phyloP scores from a whole-genome alignment of 2,797 vertebrate species.

The Sorex maritimensis region DNA sequence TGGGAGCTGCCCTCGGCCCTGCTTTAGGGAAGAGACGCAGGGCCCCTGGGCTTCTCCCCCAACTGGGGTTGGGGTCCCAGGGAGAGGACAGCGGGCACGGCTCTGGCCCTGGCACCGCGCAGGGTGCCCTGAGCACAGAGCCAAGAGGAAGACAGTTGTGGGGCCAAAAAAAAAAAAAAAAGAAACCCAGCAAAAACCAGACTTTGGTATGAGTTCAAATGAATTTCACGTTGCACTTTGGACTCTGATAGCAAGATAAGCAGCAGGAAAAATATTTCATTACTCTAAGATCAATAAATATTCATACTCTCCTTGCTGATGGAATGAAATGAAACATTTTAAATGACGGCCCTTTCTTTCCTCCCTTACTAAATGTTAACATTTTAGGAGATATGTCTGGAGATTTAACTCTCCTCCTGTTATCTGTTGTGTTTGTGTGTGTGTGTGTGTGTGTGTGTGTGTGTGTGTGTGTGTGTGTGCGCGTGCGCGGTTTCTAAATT shows the following conservation, averaged over 20 bases:
- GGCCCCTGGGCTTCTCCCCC: no score
- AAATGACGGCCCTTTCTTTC: neutral
- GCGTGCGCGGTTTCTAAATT: constrained; percentile 14
- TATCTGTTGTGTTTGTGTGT: neutral
- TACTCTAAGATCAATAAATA: constrained; percentile 43
- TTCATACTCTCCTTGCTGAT: neutral
- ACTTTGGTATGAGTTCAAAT: neutral
- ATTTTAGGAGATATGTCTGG: constrained; percentile 33
- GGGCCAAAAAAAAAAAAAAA: neutral
- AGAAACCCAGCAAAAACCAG: no score
- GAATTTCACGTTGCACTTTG: neutral
- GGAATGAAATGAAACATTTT: constrained; percentile 25
- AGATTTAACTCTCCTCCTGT: neutral
- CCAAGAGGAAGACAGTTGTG: fast-evolving
- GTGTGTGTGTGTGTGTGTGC: neutral
- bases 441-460: neutral
- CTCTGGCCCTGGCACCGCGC: neutral
- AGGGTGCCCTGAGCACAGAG: no score
- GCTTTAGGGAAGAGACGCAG: fast-evolving
- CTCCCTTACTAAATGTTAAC: neutral
- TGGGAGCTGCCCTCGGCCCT: fast-evolving
- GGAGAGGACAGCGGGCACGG: no score
- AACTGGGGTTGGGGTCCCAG: no score
- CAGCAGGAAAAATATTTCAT: neutral
- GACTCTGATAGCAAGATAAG: neutral